Base-by-base conservation (phyloP, 2,888 invertebrate species). In the Calliopum simillimum region DNA sequence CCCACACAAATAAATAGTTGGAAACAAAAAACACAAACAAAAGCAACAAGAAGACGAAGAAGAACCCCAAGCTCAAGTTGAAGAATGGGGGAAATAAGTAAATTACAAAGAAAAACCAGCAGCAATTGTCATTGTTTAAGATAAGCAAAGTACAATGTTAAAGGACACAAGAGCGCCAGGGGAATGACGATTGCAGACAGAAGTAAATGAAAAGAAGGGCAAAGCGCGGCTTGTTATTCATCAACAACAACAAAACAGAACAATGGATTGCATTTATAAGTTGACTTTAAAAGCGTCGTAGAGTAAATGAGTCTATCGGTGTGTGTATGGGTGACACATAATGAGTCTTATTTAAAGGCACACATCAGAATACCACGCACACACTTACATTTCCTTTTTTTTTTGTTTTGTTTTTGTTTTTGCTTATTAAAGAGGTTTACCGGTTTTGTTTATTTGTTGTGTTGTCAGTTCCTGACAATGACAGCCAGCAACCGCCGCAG, bases 291-390 rank as follows among this genome's bases (percentile, higher is more conserved):
- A 56, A 33, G 11, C n/a, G 56, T 6, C 13, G 56, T 19, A 16
- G 21, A 8, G 43, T n/a, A n/a, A 43, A 44, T 16, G 19, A 44
- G n/a, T 11, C 16, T 41, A 43, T 6, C 53, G 16, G 1, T n/a
- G 13, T 25, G 11, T 16, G 41, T 33, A 21, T 21, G 11, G 6
- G 11, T 43, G 8, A 19, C 21, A 11, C 43, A 16, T 21, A 55
- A 65, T 65, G 51, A 65, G 44, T 43, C 43, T 43, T 44, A 65
- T 65, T 65, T 44, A 55, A 25, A 41, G 43, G 16, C 61, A 44
- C 4, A 33, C 33, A 33, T 5, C 33, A 8, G 6, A 33, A 33
- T 33, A 33, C 33, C 33, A 5, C 33, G 5, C 33, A 33, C 33
- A 33, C n/a, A n/a, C n/a, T n/a, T n/a, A n/a, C n/a, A n/a, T n/a